These are phyloP conservation scores for Ganaspis sp. DNA, from an alignment of 1,140 invertebrate genomes.

Conservation along the genomic window DNA sequence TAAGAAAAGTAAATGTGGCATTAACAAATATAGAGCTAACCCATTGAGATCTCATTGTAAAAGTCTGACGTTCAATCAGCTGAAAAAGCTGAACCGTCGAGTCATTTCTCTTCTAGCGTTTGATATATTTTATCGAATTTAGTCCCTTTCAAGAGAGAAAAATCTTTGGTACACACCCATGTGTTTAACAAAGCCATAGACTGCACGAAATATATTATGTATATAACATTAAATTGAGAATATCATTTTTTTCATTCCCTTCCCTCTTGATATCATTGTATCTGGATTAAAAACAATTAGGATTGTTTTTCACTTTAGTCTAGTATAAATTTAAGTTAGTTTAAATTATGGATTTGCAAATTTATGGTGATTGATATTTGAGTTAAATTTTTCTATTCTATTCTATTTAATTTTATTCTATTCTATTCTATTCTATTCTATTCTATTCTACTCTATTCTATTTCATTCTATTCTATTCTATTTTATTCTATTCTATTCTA, in stretches of 20 bases:
- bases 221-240: slow-evolving; percentile 42
- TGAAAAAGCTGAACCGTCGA: slow-evolving; percentile 35
- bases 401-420: no score
- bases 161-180: slow-evolving; percentile 66
- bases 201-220: slow-evolving; percentile 71
- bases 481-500: no score
- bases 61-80: slow-evolving; percentile 22
- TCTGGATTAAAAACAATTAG: no score
- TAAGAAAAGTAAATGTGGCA: slow-evolving; percentile 22
- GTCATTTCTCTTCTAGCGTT: slow-evolving; percentile 63
- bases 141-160: slow-evolving; percentile 59
- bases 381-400: no score
- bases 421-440: no score
- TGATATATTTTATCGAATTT: slow-evolving; percentile 68
- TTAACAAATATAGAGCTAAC: neutral
- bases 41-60: neutral
- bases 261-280: no score
- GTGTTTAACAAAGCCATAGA: slow-evolving; percentile 69
- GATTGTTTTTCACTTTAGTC: no score
- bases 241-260: slow-evolving; percentile 29
- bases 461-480: no score
- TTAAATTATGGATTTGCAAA: no score
- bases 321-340: no score
- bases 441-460: no score
- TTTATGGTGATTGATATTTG: no score